Conservation (phyloP, 92 coral and sea anemone genomes). For the Bergia sp. region DNA sequence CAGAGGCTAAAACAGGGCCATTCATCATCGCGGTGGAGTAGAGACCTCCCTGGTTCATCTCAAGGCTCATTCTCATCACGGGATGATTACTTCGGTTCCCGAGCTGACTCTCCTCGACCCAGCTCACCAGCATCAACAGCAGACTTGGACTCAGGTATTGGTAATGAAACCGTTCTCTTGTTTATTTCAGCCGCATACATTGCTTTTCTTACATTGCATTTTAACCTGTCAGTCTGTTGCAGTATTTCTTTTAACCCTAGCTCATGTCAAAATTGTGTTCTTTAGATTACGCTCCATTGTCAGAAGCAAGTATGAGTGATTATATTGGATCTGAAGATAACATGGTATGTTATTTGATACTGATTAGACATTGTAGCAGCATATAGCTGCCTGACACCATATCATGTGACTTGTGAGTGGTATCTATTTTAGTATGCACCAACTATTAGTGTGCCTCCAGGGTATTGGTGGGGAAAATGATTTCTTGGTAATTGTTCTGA, state of each 20-base stretch:
- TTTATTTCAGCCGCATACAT: background rate
- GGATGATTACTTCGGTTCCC: slow-evolving; percentile 68
- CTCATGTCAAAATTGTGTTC: background rate
- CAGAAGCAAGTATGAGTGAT: slow-evolving; percentile 87
- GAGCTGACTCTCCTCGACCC: slow-evolving; percentile 83
- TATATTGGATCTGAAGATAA: slow-evolving; percentile 87
- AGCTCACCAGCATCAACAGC: slow-evolving; percentile 88
- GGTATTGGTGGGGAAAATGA: too few species aligned
- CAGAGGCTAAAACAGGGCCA: slow-evolving; percentile 96
- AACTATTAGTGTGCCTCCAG: too few species aligned
- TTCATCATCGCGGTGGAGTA: slow-evolving; percentile 77
- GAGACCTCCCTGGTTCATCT: slow-evolving; percentile 73
- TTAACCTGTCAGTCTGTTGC: background rate
- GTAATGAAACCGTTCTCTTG: slow-evolving; percentile 31
- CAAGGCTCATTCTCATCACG: slow-evolving; percentile 57
- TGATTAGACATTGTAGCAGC: too few species aligned
- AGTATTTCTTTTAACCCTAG: background rate
- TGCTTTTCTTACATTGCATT: slow-evolving; percentile 16
- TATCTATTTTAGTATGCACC: background rate
- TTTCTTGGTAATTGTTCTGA: too few species aligned
- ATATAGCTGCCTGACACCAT: background rate
- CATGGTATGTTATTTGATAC: slow-evolving; percentile 66
- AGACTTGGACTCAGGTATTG: slow-evolving; percentile 87
- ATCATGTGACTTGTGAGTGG: background rate
- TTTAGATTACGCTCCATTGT: slow-evolving; percentile 85